These are phyloP conservation scores for Synanceia verrucosa DNA, from an alignment of 2,797 vertebrate species.

Conservation along the genomic window DNA sequence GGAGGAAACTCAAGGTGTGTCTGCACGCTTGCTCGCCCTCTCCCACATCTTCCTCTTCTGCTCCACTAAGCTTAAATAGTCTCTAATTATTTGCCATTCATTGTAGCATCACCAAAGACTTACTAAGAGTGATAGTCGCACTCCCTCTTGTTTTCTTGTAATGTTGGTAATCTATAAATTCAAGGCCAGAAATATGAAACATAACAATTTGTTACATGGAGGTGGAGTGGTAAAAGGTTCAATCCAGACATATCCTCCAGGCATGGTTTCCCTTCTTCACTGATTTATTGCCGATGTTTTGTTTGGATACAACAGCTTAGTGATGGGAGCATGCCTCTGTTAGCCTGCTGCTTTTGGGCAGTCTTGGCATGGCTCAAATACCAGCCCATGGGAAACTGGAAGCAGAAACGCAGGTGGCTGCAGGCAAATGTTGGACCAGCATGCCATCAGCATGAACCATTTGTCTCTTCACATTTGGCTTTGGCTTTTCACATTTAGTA, in stretches of 20 bases:
- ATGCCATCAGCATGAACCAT: slow-evolving; percentile 25
- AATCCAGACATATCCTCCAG: not conserved
- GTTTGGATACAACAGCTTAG: slow-evolving; percentile 46
- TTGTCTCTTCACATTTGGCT: slow-evolving; percentile 29
- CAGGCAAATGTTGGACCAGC: slow-evolving; percentile 39
- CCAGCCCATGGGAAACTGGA: slow-evolving; percentile 47
- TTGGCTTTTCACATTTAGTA: slow-evolving; percentile 27
- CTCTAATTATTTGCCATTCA: not conserved
- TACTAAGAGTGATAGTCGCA: not conserved
- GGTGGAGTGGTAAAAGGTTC: not conserved
- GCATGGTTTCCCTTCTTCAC: not conserved
- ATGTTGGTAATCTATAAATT: not conserved
- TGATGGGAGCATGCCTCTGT: slow-evolving; percentile 35
- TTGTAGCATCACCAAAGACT: not conserved
- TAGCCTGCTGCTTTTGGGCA: slow-evolving; percentile 48
- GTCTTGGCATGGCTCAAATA: slow-evolving; percentile 47
- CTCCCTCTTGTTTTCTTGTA: not conserved
- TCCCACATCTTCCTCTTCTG: slow-evolving; percentile 1
- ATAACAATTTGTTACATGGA: not conserved
- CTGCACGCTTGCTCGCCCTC: not conserved
- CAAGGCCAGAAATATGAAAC: not conserved
- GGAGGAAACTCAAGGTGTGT: slow-evolving; percentile 95
- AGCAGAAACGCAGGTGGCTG: slow-evolving; percentile 51
- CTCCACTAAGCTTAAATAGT: slow-evolving; percentile 5
- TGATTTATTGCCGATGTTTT: slow-evolving; percentile 40